These are phyloP conservation scores for Notodonta ziczac DNA, from an alignment of 2,888 invertebrate genomes.

Conservation along the genomic window DNA sequence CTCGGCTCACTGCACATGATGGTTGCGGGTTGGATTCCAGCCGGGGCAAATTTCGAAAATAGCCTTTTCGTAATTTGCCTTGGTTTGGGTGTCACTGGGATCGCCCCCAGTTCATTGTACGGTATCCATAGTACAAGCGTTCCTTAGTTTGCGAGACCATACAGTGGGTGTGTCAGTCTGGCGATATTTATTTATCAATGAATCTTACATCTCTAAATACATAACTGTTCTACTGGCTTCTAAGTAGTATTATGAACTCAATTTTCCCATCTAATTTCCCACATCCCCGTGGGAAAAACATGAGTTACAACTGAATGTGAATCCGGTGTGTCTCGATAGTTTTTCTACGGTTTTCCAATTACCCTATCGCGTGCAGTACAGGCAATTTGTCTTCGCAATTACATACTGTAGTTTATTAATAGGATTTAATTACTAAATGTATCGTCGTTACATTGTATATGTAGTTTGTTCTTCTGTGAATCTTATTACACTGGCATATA, in stretches of 20 bases:
- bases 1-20: too few species aligned
- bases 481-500: not conserved
- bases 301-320: conserved; percentile 17
- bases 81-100: too few species aligned
- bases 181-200: too few species aligned
- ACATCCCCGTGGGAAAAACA: conserved; percentile 24
- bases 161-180: too few species aligned
- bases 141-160: too few species aligned
- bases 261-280: conserved; percentile 7
- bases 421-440: conserved; percentile 4
- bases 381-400: conserved; percentile 41
- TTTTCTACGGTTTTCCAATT: conserved; percentile 21
- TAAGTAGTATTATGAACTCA: not conserved
- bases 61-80: too few species aligned
- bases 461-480: not conserved
- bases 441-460: not conserved
- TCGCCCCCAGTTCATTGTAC: too few species aligned
- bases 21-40: too few species aligned
- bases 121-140: too few species aligned
- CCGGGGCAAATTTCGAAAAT: too few species aligned
- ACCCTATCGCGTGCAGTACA: conserved; percentile 38
- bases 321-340: not conserved
- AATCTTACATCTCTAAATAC: too few species aligned
- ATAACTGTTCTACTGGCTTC: too few species aligned
- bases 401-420: conserved; percentile 7